These are phyloP conservation scores for Heliconius melpomene DNA, from an alignment of 1,140 invertebrate species.

Conservation along the genomic window DNA sequence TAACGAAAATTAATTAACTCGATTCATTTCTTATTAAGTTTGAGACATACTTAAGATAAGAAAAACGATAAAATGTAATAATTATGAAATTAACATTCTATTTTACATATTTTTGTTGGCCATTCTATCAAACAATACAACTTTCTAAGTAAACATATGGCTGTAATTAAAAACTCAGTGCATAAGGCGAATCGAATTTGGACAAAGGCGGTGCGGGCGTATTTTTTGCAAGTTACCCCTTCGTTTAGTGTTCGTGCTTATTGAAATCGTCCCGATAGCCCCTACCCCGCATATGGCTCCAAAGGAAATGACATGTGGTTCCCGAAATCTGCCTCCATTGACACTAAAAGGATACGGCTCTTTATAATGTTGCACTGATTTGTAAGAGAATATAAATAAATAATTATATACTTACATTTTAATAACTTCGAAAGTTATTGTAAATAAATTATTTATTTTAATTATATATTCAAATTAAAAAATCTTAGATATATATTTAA, in stretches of 20 bases:
- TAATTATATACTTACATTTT: no score
- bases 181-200: conserved; percentile 24
- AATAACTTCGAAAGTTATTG: no score
- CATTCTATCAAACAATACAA: not conserved
- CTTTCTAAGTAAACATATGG: conserved; percentile 10
- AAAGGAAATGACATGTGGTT: conserved; percentile 78
- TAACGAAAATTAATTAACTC: no score
- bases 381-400: not conserved
- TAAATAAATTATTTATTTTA: no score
- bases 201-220: conserved; percentile 43
- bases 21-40: no score
- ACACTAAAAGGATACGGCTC: conserved; percentile 48
- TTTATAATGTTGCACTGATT: not conserved
- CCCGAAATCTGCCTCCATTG: conserved; percentile 60
- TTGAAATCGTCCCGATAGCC: conserved; percentile 51
- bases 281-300: conserved; percentile 62
- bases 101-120: not conserved
- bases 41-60: not conserved
- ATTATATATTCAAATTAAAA: no score
- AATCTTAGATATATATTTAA: no score
- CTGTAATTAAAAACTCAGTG: conserved; percentile 2
- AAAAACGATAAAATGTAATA: not conserved
- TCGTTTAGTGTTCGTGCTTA: conserved; percentile 51
- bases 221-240: conserved; percentile 62
- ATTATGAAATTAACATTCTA: not conserved